Conservation (phyloP, 2,113 vertebrate species). For the Ia io region DNA sequence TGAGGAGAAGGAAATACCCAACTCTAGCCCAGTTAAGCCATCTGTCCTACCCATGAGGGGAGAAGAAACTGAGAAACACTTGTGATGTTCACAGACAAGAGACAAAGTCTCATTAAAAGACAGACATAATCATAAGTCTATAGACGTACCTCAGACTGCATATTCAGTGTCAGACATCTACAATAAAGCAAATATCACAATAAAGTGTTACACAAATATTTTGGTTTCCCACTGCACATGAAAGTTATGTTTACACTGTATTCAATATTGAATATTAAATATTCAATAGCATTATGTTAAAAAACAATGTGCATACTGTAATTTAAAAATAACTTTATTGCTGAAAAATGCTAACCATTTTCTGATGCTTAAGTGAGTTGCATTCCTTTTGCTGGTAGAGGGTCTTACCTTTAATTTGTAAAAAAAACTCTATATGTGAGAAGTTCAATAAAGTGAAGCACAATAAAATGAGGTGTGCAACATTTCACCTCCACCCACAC, state of each 20-base stretch:
- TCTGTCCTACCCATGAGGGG: background rate
- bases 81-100: background rate
- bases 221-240: background rate
- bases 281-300: background rate
- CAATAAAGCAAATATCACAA: background rate
- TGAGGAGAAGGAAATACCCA: background rate
- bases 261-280: background rate
- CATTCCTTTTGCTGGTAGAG: background rate
- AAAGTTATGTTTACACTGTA: background rate
- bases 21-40: background rate
- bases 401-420: background rate
- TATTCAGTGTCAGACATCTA: too few species aligned
- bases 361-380: background rate
- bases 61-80: background rate
- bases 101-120: background rate
- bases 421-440: background rate
- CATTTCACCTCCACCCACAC: background rate
- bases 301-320: background rate
- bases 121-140: background rate
- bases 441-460: background rate
- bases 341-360: background rate
- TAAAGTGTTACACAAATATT: background rate
- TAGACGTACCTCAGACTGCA: background rate
- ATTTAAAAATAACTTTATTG: background rate
- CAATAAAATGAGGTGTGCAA: background rate